Conservation (phyloP, 2,888 invertebrate genomes). For the Dicroscelio sp. region DNA sequence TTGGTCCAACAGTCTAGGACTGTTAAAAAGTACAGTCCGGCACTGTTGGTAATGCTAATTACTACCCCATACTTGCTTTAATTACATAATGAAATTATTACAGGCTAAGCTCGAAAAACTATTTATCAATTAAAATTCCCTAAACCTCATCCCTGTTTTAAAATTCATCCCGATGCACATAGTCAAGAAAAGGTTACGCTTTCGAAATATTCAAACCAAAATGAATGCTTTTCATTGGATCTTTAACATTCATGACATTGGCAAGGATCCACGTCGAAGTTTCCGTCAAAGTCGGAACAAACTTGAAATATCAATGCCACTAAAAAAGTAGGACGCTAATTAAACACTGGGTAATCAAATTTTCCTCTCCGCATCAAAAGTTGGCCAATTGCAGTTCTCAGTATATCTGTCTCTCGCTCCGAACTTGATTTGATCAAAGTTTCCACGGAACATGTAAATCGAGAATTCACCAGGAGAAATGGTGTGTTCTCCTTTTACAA, state of each 20-base stretch:
- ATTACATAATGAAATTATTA: no score
- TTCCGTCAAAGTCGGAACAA: slow-evolving; percentile 32
- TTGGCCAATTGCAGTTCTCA: slow-evolving; percentile 33
- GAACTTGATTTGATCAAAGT: neutral
- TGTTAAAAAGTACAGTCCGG: no score
- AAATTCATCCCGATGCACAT: no score
- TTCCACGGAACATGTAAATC: slow-evolving; percentile 41
- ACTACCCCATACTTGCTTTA: no score
- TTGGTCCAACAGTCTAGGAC: no score
- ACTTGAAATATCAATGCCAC: slow-evolving; percentile 53
- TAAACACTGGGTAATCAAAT: slow-evolving; percentile 53
- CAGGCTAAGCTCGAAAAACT: no score
- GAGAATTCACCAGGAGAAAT: slow-evolving; percentile 21
- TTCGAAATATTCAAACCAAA: neutral
- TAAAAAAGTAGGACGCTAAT: slow-evolving; percentile 16
- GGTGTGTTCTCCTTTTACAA: slow-evolving; percentile 29
- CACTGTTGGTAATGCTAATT: no score
- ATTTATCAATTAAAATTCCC: no score
- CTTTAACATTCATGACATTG: slow-evolving; percentile 47
- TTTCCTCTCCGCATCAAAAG: slow-evolving; percentile 27
- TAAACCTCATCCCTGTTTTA: no score
- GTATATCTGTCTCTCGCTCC: slow-evolving; percentile 3
- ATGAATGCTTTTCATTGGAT: neutral
- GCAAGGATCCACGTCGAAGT: slow-evolving; percentile 21
- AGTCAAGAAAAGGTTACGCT: neutral